A percentile compares a stretch with the other conserved stretches of the same genome.
Evolutionary conservation across 2,797 vertebrate genomes (phyloP).

Genomic region (Threskiornis aethiopicus): DNA sequence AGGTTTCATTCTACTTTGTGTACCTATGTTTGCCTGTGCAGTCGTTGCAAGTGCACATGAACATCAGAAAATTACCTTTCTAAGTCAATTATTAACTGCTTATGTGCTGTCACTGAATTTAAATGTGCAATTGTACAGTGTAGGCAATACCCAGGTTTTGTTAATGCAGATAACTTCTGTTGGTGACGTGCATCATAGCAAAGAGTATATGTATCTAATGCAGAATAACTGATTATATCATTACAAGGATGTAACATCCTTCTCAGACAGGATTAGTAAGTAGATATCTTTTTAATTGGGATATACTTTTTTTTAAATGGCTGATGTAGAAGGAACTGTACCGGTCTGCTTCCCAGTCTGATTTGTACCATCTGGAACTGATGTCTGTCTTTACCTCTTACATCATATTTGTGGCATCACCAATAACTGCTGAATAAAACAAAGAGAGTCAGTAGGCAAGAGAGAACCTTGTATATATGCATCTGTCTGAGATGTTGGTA

Average conservation of each 20-base stretch:
- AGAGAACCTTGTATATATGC: background rate
- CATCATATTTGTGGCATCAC: background rate
- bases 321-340: background rate
- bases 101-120: background rate
- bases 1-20: background rate
- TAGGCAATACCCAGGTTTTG: background rate
- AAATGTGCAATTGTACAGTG: background rate
- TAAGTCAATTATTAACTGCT: background rate
- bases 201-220: background rate
- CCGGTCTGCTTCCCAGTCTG: background rate
- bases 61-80: background rate
- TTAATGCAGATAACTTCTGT: background rate
- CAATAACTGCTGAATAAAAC: background rate
- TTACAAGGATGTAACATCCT: background rate
- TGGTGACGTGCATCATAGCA: background rate
- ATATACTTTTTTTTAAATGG: background rate
- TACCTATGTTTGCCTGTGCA: background rate
- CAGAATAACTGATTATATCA: background rate
- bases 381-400: background rate
- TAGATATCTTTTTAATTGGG: background rate
- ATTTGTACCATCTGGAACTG: background rate
- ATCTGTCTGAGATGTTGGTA: background rate
- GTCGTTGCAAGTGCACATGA: background rate
- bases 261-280: background rate
- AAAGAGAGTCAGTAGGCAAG: background rate